Evolutionary conservation across 1,140 invertebrate genomes (phyloP).

Genomic region (Drosophila ohnishii): DNA sequence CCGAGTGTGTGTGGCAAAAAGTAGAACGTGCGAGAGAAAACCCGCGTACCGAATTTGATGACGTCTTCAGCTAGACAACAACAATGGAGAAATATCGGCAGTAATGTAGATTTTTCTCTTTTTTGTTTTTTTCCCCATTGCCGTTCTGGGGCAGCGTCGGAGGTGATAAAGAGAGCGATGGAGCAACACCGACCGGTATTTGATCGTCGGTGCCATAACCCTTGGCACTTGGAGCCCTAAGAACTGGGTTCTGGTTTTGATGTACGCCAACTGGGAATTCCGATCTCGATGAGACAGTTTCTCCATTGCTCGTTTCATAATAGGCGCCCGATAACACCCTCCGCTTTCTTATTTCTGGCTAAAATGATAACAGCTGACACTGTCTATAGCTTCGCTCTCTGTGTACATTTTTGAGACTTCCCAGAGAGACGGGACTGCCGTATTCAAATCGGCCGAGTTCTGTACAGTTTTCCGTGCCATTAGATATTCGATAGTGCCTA

Average conservation of each 20-base stretch:
- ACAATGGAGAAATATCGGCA: conserved; percentile 45
- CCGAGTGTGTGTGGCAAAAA: conserved; percentile 44
- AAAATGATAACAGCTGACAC: conserved; percentile 49
- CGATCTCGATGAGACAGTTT: conserved; percentile 19
- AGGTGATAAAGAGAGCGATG: conserved; percentile 38
- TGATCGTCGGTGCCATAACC: conserved; percentile 25
- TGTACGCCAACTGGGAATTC: not conserved
- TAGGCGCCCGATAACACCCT: conserved; percentile 24
- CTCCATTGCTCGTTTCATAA: conserved; percentile 34
- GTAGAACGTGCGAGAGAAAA: conserved; percentile 67
- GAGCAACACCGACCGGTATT: conserved; percentile 48
- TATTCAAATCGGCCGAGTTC: conserved; percentile 27
- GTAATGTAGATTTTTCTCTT: conserved; percentile 36
- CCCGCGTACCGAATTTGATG: conserved; percentile 74
- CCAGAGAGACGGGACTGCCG: conserved; percentile 7
- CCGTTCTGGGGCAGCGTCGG: conserved; percentile 21
- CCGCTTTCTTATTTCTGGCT: conserved; percentile 6
- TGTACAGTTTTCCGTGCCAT: conserved; percentile 42
- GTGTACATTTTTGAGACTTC: conserved; percentile 23
- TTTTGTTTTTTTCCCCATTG: conserved; percentile 20
- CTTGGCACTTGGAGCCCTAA: not conserved
- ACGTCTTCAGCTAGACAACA: conserved; percentile 70
- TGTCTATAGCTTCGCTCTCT: conserved; percentile 25
- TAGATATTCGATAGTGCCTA: conserved; percentile 45
- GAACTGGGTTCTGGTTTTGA: conserved; percentile 5